phyloP scores from a whole-genome alignment of 2,888 invertebrate genomes.

The Eupeodes luniger region DNA sequence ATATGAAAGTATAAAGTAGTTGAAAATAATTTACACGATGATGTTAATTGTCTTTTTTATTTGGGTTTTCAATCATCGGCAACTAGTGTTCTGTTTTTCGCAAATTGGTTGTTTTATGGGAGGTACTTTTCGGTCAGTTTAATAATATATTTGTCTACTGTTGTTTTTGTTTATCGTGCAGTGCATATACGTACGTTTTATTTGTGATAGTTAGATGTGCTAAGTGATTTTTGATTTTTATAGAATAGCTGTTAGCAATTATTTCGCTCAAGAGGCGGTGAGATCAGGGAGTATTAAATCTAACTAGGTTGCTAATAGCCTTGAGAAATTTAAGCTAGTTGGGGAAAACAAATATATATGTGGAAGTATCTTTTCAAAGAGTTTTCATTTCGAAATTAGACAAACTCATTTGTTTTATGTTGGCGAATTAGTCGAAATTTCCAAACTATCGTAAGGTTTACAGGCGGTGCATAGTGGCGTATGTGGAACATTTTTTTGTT shows the following conservation, averaged over 20 bases:
- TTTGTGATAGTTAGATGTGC: background rate
- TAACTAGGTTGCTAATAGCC: background rate
- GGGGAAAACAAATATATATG: background rate
- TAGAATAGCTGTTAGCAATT: slow-evolving; percentile 8
- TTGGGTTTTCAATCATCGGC: slow-evolving; percentile 37
- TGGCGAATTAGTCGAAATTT: too few species aligned
- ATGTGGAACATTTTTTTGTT: too few species aligned
- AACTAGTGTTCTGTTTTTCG: slow-evolving; percentile 23
- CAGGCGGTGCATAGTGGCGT: too few species aligned
- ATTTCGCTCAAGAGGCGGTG: background rate
- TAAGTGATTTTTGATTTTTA: slow-evolving; percentile 33
- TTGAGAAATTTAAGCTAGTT: background rate
- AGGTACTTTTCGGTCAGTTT: slow-evolving; percentile 38
- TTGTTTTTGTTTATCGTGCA: background rate
- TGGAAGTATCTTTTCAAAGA: background rate
- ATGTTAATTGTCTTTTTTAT: slow-evolving; percentile 59
- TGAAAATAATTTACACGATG: slow-evolving; percentile 52
- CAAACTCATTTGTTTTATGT: too few species aligned
- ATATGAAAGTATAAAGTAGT: slow-evolving; percentile 37
- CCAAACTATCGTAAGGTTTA: too few species aligned
- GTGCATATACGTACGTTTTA: background rate
- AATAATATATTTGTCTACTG: slow-evolving; percentile 36
- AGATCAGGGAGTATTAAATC: slow-evolving; percentile 11
- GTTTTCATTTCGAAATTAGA: too few species aligned
- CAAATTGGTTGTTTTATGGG: slow-evolving; percentile 53